These are phyloP conservation scores for Catagonus wagneri DNA, from an alignment of 2,113 vertebrate genomes.

Conservation along the genomic window DNA sequence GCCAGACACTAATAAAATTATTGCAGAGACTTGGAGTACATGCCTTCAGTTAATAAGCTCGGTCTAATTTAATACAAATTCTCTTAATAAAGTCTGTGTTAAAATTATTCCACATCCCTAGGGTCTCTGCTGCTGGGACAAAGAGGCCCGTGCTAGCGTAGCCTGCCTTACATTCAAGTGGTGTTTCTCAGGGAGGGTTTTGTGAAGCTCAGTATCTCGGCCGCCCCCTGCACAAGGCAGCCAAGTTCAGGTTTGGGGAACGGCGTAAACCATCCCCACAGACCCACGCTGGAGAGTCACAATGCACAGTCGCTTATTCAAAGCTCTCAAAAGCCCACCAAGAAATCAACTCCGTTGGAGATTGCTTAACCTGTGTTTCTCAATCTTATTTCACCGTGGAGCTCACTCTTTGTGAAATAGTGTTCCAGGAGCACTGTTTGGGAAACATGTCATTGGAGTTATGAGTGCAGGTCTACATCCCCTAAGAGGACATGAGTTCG, in stretches of 20 bases:
- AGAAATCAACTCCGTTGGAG: not conserved
- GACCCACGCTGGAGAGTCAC: rapidly evolving
- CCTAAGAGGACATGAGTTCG: not conserved
- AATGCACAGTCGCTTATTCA: not conserved
- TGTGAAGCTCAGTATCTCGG: not conserved
- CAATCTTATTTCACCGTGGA: not conserved
- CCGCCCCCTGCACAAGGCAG: not conserved
- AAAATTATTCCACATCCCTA: conserved; percentile 58
- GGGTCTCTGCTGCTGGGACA: conserved; percentile 14
- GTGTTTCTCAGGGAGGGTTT: not conserved
- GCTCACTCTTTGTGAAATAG: not conserved
- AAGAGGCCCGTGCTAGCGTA: not conserved
- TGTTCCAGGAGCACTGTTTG: not conserved
- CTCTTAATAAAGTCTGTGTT: conserved; percentile 76
- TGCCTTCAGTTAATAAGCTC: conserved; percentile 67
- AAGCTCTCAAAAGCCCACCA: not conserved
- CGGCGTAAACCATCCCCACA: not conserved
- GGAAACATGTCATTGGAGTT: not conserved
- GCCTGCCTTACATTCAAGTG: not conserved
- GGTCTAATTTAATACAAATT: conserved; percentile 73
- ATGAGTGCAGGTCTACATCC: not conserved
- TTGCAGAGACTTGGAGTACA: conserved; percentile 11
- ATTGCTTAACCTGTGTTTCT: not conserved
- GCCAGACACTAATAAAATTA: conserved; percentile 51
- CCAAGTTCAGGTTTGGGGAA: conserved; percentile 33